Percentiles rank a stretch among this genome's conserved stretches.
These are phyloP conservation scores for Bambusicola thoracicus DNA, from an alignment of 2,113 vertebrate genomes.

Conservation along the genomic window DNA sequence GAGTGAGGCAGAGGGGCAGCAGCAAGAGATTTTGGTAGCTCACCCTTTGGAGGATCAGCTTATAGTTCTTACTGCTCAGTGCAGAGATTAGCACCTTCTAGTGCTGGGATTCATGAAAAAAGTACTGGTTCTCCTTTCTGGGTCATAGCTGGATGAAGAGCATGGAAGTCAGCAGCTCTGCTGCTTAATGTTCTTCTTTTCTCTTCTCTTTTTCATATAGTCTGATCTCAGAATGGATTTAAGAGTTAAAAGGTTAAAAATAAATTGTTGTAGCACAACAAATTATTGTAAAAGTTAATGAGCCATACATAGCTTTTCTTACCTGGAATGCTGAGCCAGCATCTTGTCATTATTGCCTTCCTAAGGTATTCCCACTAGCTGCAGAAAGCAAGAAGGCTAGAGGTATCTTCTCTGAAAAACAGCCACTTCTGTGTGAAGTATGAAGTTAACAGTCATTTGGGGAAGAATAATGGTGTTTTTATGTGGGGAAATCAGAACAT, in stretches of 20 bases:
- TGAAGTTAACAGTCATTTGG: not conserved
- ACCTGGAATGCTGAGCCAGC: not conserved
- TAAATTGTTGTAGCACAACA: not conserved
- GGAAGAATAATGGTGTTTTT: conserved; percentile 7
- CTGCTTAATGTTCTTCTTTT: not conserved
- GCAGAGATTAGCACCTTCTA: not conserved
- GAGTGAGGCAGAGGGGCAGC: not conserved
- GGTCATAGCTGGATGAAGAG: not conserved
- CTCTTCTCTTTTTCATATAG: not conserved
- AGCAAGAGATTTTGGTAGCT: not conserved
- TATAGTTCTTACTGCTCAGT: not conserved
- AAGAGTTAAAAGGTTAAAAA: conserved; percentile 20
- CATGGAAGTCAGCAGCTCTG: not conserved
- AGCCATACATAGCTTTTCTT: not conserved
- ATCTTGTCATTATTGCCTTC: not conserved
- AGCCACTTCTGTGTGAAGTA: not conserved
- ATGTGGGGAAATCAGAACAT: not conserved
- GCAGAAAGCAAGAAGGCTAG: not conserved
- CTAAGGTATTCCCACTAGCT: not conserved
- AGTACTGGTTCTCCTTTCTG: not conserved
- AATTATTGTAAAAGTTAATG: conserved; percentile 9
- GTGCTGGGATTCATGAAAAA: not conserved
- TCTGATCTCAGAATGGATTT: not conserved
- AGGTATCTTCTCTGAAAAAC: not conserved
- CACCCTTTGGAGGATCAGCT: not conserved